Base-by-base conservation (phyloP, 2,888 invertebrate species). In the Drosophila colorata region DNA sequence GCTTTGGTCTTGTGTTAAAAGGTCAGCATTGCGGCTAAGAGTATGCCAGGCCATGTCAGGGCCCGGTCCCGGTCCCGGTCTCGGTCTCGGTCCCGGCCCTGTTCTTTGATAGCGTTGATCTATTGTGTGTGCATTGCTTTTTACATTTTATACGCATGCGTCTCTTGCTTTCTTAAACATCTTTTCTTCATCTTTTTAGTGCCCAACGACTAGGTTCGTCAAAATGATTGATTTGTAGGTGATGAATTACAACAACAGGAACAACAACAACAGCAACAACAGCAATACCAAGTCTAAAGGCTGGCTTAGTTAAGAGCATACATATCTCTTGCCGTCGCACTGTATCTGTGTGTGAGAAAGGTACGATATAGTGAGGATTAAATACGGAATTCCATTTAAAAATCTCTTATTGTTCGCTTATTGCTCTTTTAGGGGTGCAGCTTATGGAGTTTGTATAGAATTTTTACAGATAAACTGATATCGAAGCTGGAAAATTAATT, bases 201-300 rank as follows among this genome's bases (percentile, higher is more conserved):
- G 75, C 76, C 69, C 78, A 69, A 53, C 61, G 83, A 83, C 81
- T 83, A 77, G 87, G 74, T 90, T 91, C 91, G 90, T 90, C 90
- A 90, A 90, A 90, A 91, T 90, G 90, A 90, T 90, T 90, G 90
- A 90, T 90, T 90, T 90, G 89, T 88, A 90, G 89, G 90, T 90
- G 90, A 90, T 90, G 90, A 90, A 90, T 90, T 90, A 90, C 89
- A 89, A 90, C 89, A 90, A 90, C 80, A 79, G 46, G 20, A 20
- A 3, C 20, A 20, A 20, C 20, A 20, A 20, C 20, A 20, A 20
- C 20, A 20, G 3, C n/a, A n/a, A 9, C 49, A 23, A n/a, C 78
- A 53, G 11, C 33, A 46, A 40, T 53, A 38, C 44, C 65, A 44
- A 73, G 66, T 67, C 77, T 74, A 77, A 86, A 86, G 78, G 56